Evolutionary conservation across 2,888 invertebrate species (phyloP).

Genomic region (Tryphoninae sp.): DNA sequence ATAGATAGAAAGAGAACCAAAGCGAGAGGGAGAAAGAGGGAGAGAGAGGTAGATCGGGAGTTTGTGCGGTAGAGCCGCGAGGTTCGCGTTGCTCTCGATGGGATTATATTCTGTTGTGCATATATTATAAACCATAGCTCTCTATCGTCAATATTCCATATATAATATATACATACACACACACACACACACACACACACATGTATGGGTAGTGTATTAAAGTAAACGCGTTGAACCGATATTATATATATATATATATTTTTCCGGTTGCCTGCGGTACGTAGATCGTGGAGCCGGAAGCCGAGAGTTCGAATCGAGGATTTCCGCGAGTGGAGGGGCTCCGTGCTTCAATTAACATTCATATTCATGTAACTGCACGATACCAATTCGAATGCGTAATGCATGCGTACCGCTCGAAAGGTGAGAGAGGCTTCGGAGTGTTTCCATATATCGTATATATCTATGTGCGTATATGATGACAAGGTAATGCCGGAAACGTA

Average conservation of each 20-base stretch:
- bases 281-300: slow-evolving; percentile 65
- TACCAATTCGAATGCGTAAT: slow-evolving; percentile 73
- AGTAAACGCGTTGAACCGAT: slow-evolving; percentile 12
- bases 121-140: slow-evolving; percentile 61
- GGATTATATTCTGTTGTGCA: slow-evolving; percentile 68
- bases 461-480: slow-evolving; percentile 25
- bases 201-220: slow-evolving; percentile 19
- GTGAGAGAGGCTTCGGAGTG: slow-evolving; percentile 61
- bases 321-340: slow-evolving; percentile 58
- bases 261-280: slow-evolving; percentile 26
- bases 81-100: slow-evolving; percentile 61
- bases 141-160: slow-evolving; percentile 65
- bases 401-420: slow-evolving; percentile 67
- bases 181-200: background rate
- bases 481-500: slow-evolving; percentile 51
- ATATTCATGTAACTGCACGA: slow-evolving; percentile 69
- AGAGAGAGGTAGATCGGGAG: background rate
- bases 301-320: slow-evolving; percentile 67
- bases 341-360: slow-evolving; percentile 67
- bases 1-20: background rate
- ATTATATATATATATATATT: slow-evolving; percentile 4
- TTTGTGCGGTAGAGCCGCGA: slow-evolving; percentile 37
- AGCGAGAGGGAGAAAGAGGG: background rate
- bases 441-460: slow-evolving; percentile 4
- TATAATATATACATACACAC: slow-evolving; percentile 18